Conservation (phyloP, 2,888 invertebrate genomes). For the Ctena decussata region DNA sequence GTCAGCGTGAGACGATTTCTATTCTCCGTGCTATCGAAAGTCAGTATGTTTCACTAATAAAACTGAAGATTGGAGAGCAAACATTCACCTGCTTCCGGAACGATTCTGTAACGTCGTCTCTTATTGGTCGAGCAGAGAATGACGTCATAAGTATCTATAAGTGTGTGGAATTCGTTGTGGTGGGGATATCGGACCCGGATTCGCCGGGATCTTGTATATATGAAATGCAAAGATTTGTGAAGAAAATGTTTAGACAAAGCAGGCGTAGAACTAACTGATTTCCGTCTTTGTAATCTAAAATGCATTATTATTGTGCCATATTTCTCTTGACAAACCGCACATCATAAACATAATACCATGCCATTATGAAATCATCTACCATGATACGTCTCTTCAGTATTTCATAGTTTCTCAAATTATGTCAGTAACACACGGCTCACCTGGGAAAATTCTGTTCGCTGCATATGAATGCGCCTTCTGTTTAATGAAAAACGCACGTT, state of each 20-base stretch:
- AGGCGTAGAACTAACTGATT: neutral
- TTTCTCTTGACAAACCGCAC: too few relatives aligned
- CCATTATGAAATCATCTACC: too few relatives aligned
- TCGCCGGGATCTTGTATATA: slow-evolving; percentile 77
- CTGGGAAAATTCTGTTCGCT: too few relatives aligned
- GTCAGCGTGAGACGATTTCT: slow-evolving; percentile 30
- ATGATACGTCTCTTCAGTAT: too few relatives aligned
- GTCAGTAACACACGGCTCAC: too few relatives aligned
- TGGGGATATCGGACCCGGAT: slow-evolving; percentile 68
- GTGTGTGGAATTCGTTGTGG: slow-evolving; percentile 61
- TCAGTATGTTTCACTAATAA: slow-evolving; percentile 55
- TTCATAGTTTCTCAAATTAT: too few relatives aligned
- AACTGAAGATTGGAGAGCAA: slow-evolving; percentile 60
- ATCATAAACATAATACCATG: too few relatives aligned
- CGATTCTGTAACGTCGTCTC: slow-evolving; percentile 56
- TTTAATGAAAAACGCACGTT: too few relatives aligned
- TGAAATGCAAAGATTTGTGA: slow-evolving; percentile 72
- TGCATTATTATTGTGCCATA: too few relatives aligned
- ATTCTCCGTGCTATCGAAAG: slow-evolving; percentile 44
- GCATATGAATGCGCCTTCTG: too few relatives aligned
- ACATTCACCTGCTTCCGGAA: slow-evolving; percentile 69
- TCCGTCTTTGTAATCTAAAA: too few relatives aligned
- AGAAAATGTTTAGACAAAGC: slow-evolving; percentile 31
- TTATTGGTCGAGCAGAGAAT: slow-evolving; percentile 70
- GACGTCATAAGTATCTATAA: slow-evolving; percentile 70